Evolutionary conservation across 2,797 vertebrate genomes (phyloP).

Genomic region (Astyanax mexicanus): DNA sequence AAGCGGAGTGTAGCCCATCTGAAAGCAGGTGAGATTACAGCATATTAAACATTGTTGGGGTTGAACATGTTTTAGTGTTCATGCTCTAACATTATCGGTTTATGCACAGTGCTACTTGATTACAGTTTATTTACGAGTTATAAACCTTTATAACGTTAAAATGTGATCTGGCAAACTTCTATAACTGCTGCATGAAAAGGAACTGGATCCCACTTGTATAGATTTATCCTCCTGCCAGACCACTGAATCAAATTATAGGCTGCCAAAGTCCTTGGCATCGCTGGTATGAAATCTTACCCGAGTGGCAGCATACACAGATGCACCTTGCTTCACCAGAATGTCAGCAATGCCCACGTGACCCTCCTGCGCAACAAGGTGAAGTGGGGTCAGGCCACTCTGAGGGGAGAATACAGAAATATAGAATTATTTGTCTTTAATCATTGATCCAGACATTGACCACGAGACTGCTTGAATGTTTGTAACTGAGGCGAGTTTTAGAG

Average conservation of each 20-base stretch:
- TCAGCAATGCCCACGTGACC: constrained; percentile 92
- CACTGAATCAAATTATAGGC: background rate
- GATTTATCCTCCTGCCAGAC: background rate
- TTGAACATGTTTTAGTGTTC: background rate
- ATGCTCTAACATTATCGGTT: background rate
- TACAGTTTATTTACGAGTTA: too few relatives aligned
- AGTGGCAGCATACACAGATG: constrained; percentile 86
- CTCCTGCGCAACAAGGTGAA: constrained; percentile 96
- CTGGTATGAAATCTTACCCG: constrained; percentile 75
- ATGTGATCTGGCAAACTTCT: too few relatives aligned
- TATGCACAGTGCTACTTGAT: background rate
- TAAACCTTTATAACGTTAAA: background rate
- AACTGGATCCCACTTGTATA: background rate
- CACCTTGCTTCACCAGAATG: constrained; percentile 89
- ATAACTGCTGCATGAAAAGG: too few relatives aligned
- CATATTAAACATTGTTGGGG: too few relatives aligned
- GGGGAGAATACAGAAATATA: background rate
- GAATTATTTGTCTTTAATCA: background rate
- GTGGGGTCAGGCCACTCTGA: constrained; percentile 94
- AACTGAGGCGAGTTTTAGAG: too few relatives aligned
- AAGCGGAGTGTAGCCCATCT: constrained; percentile 97
- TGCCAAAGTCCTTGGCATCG: background rate
- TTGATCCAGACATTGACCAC: background rate
- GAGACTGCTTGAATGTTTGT: too few relatives aligned
- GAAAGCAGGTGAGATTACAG: constrained; percentile 34